Conservation (phyloP, 2,888 invertebrate species). For the Cheilosia scutellata region DNA sequence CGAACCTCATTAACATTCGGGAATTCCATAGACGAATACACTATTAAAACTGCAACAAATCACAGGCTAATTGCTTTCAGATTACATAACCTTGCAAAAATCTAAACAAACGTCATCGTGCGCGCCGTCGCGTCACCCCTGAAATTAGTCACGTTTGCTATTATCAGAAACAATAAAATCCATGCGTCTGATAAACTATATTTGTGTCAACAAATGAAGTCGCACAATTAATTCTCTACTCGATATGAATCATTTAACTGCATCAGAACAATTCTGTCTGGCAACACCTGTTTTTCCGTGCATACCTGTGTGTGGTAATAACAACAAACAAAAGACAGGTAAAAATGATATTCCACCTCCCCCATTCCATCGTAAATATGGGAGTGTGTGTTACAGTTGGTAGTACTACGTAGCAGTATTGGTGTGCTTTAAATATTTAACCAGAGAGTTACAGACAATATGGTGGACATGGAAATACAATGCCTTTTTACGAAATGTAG, state of each 20-base stretch:
- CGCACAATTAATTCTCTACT: not conserved
- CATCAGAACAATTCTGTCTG: constrained; percentile 27
- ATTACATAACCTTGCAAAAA: constrained; percentile 13
- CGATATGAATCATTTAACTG: constrained; percentile 52
- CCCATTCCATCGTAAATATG: constrained; percentile 20
- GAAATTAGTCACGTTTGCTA: constrained; percentile 62
- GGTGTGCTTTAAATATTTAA: constrained; percentile 31
- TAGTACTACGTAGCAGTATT: constrained; percentile 9
- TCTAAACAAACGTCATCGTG: constrained; percentile 23
- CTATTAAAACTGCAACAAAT: not conserved
- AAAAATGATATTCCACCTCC: constrained; percentile 45
- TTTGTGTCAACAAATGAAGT: not conserved
- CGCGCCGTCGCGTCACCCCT: constrained; percentile 21
- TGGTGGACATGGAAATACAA: constrained; percentile 53
- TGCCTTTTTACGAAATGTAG: constrained; percentile 43
- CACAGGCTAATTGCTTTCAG: not conserved
- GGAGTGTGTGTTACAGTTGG: constrained; percentile 5
- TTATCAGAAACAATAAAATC: constrained; percentile 12
- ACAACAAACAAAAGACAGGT: constrained; percentile 67
- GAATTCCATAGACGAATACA: too few relatives aligned
- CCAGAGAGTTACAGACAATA: constrained; percentile 43
- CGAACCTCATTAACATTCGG: too few relatives aligned
- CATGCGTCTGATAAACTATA: constrained; percentile 5
- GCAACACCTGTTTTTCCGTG: constrained; percentile 48
- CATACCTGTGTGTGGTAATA: constrained; percentile 68